A percentile compares a stretch with the other conserved stretches of the same genome.
Conservation (phyloP, 1,140 invertebrate species). For the Drosophila cardini region DNA sequence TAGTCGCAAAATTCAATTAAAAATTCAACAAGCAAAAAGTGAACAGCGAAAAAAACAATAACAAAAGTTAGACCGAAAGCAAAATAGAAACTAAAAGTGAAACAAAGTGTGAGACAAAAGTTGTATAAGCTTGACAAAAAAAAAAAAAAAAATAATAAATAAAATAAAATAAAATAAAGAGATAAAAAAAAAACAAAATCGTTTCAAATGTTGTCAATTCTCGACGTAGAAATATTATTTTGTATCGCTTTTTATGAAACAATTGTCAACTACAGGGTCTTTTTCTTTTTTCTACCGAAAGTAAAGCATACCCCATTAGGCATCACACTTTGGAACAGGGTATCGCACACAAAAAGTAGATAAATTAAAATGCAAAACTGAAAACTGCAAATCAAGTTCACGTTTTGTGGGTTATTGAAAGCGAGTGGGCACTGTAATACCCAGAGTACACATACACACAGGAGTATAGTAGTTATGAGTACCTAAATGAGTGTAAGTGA, state of each 20-base stretch:
- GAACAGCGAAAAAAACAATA: slow-evolving; percentile 17
- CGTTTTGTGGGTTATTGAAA: slow-evolving; percentile 59
- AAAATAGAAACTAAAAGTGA: slow-evolving; percentile 62
- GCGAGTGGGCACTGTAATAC: slow-evolving; percentile 31
- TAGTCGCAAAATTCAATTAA: slow-evolving; percentile 77
- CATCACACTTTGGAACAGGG: neutral
- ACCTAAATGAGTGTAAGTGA: slow-evolving; percentile 10
- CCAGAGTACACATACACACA: too few species aligned
- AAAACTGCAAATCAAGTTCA: slow-evolving; percentile 51
- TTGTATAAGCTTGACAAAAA: slow-evolving; percentile 43
- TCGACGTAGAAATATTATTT: too few species aligned
- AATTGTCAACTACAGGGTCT: neutral
- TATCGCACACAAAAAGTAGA: neutral
- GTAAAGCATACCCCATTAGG: neutral
- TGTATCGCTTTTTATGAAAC: too few species aligned
- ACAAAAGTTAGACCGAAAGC: slow-evolving; percentile 26
- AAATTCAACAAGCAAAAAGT: slow-evolving; percentile 67
- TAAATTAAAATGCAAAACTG: slow-evolving; percentile 26
- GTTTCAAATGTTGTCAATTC: neutral
- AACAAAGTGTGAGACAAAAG: slow-evolving; percentile 31
- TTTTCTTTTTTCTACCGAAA: neutral
- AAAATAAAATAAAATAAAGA: too few species aligned
- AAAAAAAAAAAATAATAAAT: slow-evolving; percentile 29
- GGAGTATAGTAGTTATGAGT: too few species aligned
- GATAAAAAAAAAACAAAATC: neutral